These are phyloP conservation scores for Fregata magnificens DNA, from an alignment of 2,113 vertebrate genomes.

Conservation along the genomic window DNA sequence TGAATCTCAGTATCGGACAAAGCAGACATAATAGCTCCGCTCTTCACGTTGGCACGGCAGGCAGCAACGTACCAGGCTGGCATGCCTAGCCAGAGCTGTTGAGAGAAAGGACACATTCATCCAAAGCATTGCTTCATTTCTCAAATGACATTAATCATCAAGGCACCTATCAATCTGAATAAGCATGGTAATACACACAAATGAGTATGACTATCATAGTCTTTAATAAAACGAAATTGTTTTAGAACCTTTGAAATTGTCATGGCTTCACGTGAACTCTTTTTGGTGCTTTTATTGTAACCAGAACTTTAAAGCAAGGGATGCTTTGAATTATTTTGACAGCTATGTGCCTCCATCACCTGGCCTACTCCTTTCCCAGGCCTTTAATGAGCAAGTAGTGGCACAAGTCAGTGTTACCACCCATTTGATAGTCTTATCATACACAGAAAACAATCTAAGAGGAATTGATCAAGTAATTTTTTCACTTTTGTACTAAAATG, in stretches of 20 bases:
- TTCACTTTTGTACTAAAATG: background rate
- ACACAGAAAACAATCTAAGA: background rate
- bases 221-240: background rate
- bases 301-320: background rate
- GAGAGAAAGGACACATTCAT: background rate
- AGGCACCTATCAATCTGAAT: background rate
- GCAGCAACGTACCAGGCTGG: slow-evolving; percentile 98
- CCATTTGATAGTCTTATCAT: background rate
- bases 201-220: background rate
- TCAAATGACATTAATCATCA: background rate
- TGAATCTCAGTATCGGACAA: slow-evolving; percentile 98
- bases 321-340: background rate
- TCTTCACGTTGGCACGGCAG: slow-evolving; percentile 97
- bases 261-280: background rate
- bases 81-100: slow-evolving; percentile 96
- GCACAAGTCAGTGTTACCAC: background rate
- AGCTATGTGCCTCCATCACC: background rate
- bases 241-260: background rate
- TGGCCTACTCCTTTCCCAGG: background rate
- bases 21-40: slow-evolving; percentile 98
- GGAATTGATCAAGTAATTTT: background rate
- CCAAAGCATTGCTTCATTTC: background rate
- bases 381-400: background rate
- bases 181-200: background rate
- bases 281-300: background rate